These are phyloP conservation scores for Crepidodera aurea DNA, from an alignment of 2,888 invertebrate species.

Conservation along the genomic window DNA sequence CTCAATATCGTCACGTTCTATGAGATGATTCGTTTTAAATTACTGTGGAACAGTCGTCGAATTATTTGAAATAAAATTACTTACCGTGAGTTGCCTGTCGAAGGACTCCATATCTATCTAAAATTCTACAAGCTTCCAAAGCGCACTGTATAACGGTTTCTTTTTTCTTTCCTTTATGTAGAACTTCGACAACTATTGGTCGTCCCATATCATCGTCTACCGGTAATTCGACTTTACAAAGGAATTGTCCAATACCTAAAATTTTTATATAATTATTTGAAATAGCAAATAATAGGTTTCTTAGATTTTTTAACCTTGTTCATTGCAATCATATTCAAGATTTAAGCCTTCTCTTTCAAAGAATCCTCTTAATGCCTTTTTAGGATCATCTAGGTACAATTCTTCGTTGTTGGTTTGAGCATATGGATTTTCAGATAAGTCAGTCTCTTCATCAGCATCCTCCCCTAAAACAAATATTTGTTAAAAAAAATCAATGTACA, in stretches of 20 bases:
- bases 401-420: slow-evolving; percentile 86
- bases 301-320: no score
- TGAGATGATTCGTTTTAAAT: no score
- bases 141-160: slow-evolving; percentile 94
- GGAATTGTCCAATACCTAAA: slow-evolving; percentile 75
- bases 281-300: no score
- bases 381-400: slow-evolving; percentile 91
- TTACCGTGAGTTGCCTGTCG: slow-evolving; percentile 86
- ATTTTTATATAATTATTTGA: background rate
- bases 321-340: slow-evolving; percentile 85
- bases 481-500: background rate
- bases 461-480: slow-evolving; percentile 65
- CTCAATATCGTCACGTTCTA: no score
- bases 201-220: slow-evolving; percentile 79
- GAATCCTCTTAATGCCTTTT: slow-evolving; percentile 91
- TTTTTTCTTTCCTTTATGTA: slow-evolving; percentile 92
- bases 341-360: slow-evolving; percentile 92
- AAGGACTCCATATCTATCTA: slow-evolving; percentile 88
- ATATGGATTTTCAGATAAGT: slow-evolving; percentile 83
- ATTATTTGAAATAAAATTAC: no score
- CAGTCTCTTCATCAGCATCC: slow-evolving; percentile 87
- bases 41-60: no score
- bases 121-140: slow-evolving; percentile 89
- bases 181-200: slow-evolving; percentile 83
- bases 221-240: slow-evolving; percentile 84